Evolutionary conservation across 2,888 invertebrate species (phyloP).

Genomic region (Reticulitermes lucifugus): DNA sequence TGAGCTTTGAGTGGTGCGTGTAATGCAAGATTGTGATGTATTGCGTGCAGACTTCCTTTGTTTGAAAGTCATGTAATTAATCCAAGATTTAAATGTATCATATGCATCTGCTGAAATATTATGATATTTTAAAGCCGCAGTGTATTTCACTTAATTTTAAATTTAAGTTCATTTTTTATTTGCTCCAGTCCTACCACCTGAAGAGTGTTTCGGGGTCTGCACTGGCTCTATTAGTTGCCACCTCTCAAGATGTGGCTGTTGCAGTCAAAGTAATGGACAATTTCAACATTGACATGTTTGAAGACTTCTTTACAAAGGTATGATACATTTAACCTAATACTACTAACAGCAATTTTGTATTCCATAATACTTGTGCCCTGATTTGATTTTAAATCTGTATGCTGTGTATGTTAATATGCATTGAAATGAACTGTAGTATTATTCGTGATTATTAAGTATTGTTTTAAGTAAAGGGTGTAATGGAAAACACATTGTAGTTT

Average conservation of each 20-base stretch:
- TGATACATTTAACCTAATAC: not conserved
- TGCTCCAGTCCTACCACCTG: not conserved
- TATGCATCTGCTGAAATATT: too few relatives aligned
- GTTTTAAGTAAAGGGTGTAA: too few relatives aligned
- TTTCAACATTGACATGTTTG: not conserved
- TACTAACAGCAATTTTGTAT: too few relatives aligned
- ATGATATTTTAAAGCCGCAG: not conserved
- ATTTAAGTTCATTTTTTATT: not conserved
- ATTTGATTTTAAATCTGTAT: too few relatives aligned
- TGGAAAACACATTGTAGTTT: too few relatives aligned
- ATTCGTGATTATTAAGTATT: too few relatives aligned
- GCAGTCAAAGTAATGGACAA: constrained; percentile 4
- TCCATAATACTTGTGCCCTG: too few relatives aligned
- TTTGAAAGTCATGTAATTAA: not conserved
- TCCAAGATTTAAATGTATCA: too few relatives aligned
- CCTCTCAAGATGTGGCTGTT: not conserved
- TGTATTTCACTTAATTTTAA: not conserved
- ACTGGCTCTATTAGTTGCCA: not conserved
- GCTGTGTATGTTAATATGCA: too few relatives aligned
- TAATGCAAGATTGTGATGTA: too few relatives aligned
- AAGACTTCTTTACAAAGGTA: constrained; percentile 17
- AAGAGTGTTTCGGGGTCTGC: not conserved
- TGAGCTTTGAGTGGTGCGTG: too few relatives aligned
- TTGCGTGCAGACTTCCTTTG: not conserved
- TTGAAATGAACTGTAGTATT: too few relatives aligned